Conservation (phyloP, 2,113 vertebrate species). For the Actenoides lindsayi region DNA sequence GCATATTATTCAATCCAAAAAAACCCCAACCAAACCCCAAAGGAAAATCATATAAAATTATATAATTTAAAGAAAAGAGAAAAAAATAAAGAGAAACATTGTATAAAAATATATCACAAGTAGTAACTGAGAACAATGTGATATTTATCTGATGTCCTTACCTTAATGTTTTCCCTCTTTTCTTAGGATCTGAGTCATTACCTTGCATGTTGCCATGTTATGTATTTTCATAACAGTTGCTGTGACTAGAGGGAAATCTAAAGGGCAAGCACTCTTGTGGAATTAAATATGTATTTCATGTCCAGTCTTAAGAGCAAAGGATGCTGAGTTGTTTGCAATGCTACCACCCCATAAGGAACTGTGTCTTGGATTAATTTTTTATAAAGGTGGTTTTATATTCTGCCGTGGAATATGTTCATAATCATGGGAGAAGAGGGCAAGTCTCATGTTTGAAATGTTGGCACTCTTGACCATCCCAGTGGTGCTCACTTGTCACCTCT, state of each 20-base stretch:
- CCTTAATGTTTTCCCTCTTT: not conserved
- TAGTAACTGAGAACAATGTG: too few species aligned
- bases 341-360: not conserved
- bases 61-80: not conserved
- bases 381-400: not conserved
- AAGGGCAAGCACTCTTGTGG: accelerated
- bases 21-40: not conserved
- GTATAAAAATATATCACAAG: not conserved
- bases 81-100: not conserved
- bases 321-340: not conserved
- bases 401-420: not conserved
- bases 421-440: not conserved
- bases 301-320: not conserved
- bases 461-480: not conserved
- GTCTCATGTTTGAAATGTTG: not conserved
- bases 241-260: not conserved
- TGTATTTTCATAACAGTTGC: not conserved
- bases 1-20: not conserved
- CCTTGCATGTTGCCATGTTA: not conserved
- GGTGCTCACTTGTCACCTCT: not conserved
- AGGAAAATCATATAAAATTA: not conserved
- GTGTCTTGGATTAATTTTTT: not conserved
- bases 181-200: not conserved
- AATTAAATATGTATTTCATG: not conserved
- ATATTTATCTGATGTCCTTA: not conserved